phyloP scores from a whole-genome alignment of 2,888 invertebrate genomes.

The Noctua janthina region DNA sequence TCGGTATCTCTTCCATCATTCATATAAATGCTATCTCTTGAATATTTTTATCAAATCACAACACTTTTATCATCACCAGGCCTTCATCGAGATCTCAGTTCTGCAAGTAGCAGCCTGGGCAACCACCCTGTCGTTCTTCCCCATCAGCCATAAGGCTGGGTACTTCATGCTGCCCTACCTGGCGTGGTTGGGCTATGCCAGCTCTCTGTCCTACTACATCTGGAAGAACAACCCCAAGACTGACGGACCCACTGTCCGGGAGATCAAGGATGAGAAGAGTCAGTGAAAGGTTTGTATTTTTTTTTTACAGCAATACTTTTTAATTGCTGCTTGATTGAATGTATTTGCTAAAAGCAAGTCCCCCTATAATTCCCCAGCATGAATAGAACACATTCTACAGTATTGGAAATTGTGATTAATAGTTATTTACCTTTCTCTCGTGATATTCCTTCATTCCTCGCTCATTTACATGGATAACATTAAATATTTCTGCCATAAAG shows the following conservation, averaged over 20 bases:
- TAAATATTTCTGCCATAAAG: no score
- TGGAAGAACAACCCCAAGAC: slow-evolving; percentile 83
- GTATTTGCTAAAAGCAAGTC: no score
- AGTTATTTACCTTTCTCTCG: no score
- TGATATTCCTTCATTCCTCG: no score
- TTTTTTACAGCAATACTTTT: neutral
- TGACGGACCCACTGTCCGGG: slow-evolving; percentile 66
- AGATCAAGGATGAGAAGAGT: slow-evolving; percentile 66
- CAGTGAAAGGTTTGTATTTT: slow-evolving; percentile 55
- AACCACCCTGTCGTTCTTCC: slow-evolving; percentile 79
- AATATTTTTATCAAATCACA: neutral
- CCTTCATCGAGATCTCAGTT: slow-evolving; percentile 83
- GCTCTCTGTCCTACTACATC: slow-evolving; percentile 80
- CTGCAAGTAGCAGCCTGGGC: slow-evolving; percentile 79
- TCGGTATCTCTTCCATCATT: no score
- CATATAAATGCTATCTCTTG: neutral
- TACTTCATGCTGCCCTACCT: slow-evolving; percentile 82
- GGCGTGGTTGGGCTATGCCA: slow-evolving; percentile 84
- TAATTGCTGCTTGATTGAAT: neutral
- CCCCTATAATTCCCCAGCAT: neutral
- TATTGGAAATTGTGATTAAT: no score
- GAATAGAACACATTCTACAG: no score
- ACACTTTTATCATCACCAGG: slow-evolving; percentile 70
- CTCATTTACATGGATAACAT: no score
- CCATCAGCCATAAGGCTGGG: slow-evolving; percentile 77